Percentiles rank a stretch among this genome's conserved stretches.
phyloP scores from a whole-genome alignment of 2,797 vertebrate species.

The Chelon auratus region DNA sequence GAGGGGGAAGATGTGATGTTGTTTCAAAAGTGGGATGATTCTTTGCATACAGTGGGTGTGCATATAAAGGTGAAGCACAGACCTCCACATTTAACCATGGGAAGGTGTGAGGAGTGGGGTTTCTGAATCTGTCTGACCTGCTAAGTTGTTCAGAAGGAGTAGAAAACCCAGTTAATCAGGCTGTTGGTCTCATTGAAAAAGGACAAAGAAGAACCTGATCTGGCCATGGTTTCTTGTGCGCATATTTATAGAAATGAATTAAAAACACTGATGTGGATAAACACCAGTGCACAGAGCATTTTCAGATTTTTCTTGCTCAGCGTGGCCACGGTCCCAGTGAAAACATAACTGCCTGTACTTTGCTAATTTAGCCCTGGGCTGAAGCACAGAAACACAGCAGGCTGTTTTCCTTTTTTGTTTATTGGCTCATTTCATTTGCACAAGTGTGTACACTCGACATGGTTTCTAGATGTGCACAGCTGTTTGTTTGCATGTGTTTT shows the following conservation, averaged over 20 bases:
- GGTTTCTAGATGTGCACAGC: conserved; percentile 4
- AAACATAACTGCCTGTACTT: neutral
- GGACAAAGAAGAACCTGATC: neutral
- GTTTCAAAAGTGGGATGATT: neutral
- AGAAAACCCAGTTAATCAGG: neutral
- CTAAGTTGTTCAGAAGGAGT: neutral
- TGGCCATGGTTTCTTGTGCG: too few relatives aligned
- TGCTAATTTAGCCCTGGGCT: conserved; percentile 9
- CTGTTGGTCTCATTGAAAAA: neutral
- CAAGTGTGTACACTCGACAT: neutral
- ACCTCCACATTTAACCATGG: too few relatives aligned
- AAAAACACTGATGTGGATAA: neutral
- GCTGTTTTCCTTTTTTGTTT: conserved; percentile 17
- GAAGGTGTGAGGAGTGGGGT: neutral
- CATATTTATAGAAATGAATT: neutral
- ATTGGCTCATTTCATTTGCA: conserved; percentile 40
- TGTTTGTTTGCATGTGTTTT: conserved; percentile 27
- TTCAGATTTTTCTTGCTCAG: neutral
- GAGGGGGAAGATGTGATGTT: neutral
- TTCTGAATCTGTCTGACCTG: neutral
- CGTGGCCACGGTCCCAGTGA: neutral
- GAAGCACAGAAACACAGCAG: conserved; percentile 24
- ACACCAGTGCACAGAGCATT: neutral
- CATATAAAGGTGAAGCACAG: too few relatives aligned
- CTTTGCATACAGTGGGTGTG: too few relatives aligned